Evolutionary conservation across 1,140 invertebrate genomes (phyloP).

Genomic region (Heliconius hewitsoni): DNA sequence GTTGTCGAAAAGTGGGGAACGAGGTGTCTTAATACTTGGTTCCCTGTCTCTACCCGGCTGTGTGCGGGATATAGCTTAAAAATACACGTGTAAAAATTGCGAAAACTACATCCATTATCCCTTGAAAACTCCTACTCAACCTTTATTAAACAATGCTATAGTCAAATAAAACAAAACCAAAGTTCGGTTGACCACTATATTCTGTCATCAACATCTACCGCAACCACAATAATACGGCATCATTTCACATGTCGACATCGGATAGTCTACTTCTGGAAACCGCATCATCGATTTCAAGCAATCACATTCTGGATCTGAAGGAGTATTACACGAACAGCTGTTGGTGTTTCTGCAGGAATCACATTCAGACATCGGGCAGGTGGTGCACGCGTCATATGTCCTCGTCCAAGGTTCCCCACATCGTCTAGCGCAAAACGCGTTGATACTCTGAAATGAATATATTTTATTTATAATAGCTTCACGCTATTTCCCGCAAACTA

Average conservation of each 20-base stretch:
- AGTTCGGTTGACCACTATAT: background rate
- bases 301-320: slow-evolving; percentile 28
- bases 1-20: too few relatives aligned
- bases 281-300: slow-evolving; percentile 37
- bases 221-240: slow-evolving; percentile 45
- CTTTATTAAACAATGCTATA: background rate
- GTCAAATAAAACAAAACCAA: background rate
- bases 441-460: slow-evolving; percentile 23
- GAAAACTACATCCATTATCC: too few relatives aligned
- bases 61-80: too few relatives aligned
- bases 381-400: background rate
- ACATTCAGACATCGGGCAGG: slow-evolving; percentile 11
- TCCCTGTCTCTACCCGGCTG: too few relatives aligned
- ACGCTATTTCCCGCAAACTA: too few relatives aligned
- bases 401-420: slow-evolving; percentile 11
- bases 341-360: slow-evolving; percentile 14
- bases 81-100: too few relatives aligned
- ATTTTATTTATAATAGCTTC: too few relatives aligned
- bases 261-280: slow-evolving; percentile 57
- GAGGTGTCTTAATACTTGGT: too few relatives aligned
- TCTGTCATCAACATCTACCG: background rate
- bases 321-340: slow-evolving; percentile 7
- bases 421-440: slow-evolving; percentile 10
- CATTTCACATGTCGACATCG: slow-evolving; percentile 41
- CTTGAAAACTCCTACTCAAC: background rate